Conservation (phyloP, 2,888 invertebrate genomes). For the Mythimna ferrago region DNA sequence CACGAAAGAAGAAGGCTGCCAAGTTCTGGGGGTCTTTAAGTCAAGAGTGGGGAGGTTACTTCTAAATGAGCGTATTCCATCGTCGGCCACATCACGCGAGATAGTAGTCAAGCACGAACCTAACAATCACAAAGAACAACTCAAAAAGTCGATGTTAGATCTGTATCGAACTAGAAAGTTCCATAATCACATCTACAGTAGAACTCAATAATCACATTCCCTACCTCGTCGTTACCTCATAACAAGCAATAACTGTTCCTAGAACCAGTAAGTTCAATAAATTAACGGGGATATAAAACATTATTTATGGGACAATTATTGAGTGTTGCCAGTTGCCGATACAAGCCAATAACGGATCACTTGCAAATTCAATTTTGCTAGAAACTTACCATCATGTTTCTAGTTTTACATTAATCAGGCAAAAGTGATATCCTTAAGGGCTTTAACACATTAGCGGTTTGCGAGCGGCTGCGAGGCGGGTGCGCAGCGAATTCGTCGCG, state of each 20-base stretch:
- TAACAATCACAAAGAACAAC: no score
- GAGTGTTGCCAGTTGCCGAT: conserved; percentile 42
- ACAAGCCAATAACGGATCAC: conserved; percentile 45
- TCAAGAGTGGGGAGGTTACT: no score
- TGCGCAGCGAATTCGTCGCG: no score
- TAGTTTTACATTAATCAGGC: conserved; percentile 22
- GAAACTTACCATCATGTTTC: conserved; percentile 16
- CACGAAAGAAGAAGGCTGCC: no score
- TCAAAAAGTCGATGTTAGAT: no score
- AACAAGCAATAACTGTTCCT: conserved; percentile 20
- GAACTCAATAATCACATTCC: background rate
- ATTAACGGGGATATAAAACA: conserved; percentile 48
- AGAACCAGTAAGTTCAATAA: conserved; percentile 36
- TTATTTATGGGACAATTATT: conserved; percentile 45
- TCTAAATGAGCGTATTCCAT: no score
- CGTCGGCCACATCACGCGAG: no score
- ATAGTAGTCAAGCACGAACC: no score
- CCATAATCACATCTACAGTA: background rate
- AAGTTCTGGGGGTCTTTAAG: no score
- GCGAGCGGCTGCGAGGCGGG: no score
- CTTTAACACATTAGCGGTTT: no score
- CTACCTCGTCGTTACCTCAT: background rate
- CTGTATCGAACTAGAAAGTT: conserved; percentile 1
- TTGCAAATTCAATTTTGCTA: conserved; percentile 46
- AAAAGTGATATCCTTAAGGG: conserved; percentile 14